Percentiles rank a stretch among this genome's conserved stretches.
Conservation (phyloP, 2,888 invertebrate species). For the Phengaris arion region DNA sequence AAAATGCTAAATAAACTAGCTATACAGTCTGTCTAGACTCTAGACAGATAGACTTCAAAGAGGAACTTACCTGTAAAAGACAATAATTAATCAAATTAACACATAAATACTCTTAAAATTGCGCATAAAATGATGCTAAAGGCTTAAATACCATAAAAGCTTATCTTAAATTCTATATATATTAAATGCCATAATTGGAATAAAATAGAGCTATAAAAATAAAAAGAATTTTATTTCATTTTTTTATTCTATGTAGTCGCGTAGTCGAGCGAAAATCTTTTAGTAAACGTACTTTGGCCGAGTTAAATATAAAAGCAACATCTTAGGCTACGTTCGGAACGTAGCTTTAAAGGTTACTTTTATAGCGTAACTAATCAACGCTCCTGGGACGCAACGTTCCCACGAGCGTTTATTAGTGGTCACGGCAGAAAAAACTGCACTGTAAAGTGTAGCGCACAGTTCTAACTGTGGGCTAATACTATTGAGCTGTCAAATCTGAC, state of each 20-base stretch:
- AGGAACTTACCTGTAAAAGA: conserved; percentile 12
- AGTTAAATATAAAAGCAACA: no score
- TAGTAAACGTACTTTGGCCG: no score
- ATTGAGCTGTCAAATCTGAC: no score
- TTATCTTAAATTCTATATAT: neutral
- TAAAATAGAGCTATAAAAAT: neutral
- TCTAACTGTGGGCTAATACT: no score
- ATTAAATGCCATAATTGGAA: neutral
- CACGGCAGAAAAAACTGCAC: no score
- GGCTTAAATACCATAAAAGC: conserved; percentile 4
- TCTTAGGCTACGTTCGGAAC: no score
- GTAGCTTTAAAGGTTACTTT: no score
- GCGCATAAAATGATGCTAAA: neutral
- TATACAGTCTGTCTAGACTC: neutral
- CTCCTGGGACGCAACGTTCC: no score
- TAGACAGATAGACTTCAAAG: neutral
- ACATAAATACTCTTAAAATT: conserved; percentile 9
- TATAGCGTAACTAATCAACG: no score
- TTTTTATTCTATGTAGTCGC: neutral
- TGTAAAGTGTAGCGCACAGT: no score
- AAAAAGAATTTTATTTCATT: neutral
- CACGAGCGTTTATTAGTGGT: no score
- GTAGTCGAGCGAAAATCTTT: no score
- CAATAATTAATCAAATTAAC: neutral
- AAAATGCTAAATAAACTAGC: neutral